phyloP scores from a whole-genome alignment of 2,113 vertebrate species.

The Leptobrachium ailaonicum region DNA sequence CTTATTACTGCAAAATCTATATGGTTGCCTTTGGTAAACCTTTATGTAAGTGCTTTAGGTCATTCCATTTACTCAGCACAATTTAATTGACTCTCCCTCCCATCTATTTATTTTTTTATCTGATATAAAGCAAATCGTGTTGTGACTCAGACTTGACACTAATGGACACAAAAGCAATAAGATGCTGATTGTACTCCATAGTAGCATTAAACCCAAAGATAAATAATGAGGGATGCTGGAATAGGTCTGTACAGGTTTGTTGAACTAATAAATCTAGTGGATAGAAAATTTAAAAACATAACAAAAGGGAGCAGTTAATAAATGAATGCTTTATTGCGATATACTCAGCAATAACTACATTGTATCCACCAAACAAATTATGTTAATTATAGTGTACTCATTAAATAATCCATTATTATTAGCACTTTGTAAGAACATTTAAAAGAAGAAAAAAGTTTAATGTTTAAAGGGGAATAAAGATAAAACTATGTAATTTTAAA shows the following conservation, averaged over 20 bases:
- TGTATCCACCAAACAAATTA: not conserved
- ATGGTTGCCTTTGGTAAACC: not conserved
- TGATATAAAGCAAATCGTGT: conserved; percentile 24
- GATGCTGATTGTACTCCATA: conserved; percentile 37
- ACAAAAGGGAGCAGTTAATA: conserved; percentile 12
- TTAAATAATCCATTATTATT: not conserved
- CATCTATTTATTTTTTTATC: conserved; percentile 7
- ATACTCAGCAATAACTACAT: conserved; percentile 13
- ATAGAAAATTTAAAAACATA: conserved; percentile 15
- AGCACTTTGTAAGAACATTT: too few species aligned
- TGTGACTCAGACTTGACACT: conserved; percentile 29
- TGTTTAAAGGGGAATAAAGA: too few species aligned
- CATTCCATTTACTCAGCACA: not conserved
- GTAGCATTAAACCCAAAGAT: conserved; percentile 32
- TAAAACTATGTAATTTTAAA: too few species aligned
- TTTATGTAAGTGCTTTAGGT: not conserved
- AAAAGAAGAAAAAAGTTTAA: too few species aligned
- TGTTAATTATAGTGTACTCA: conserved; percentile 31
- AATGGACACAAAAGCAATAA: conserved; percentile 37
- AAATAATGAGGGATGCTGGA: conserved; percentile 14
- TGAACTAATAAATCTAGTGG: conserved; percentile 22
- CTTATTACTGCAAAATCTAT: not conserved
- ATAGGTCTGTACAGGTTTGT: conserved; percentile 12
- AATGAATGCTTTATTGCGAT: conserved; percentile 23
- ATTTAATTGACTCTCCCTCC: conserved; percentile 3